Base-by-base conservation (phyloP, 1,140 invertebrate genomes). In the Pteromalus puparum region DNA sequence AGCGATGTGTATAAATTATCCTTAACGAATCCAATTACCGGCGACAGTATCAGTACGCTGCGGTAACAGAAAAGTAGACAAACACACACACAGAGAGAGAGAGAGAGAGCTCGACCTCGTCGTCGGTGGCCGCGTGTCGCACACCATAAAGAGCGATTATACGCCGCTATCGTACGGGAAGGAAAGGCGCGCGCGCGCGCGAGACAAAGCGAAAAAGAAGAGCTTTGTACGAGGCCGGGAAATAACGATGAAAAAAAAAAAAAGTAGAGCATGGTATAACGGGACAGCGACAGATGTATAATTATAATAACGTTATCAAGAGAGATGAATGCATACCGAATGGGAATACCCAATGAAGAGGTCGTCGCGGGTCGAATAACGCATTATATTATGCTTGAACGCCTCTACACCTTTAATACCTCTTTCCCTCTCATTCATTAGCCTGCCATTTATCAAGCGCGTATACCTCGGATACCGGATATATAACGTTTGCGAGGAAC, bases 11-110 rank as follows among this genome's bases (percentile, higher is more conserved):
- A 88, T 90, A 88, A 89, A 89, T 89, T 89, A 88, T 86, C 78
- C 48, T 75, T 86, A 84, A 88, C 88, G 87, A 89, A 88, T 90
- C 87, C 89, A 90, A 91, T 91, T 91, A 91, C 85, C 74, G 85
- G 74, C 12, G 86, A 81, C 82, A 86, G 85, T 82, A 87, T 83
- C 82, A 81, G 61, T 68, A 48, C 48, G 38, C 72, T 34, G 53
- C 53, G 53, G 53, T 61, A 61, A 81, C 34, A 53, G 72, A 76
- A 76, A 83, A 76, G 75, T 80, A 74, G 72, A 83, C 78, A 83
- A 85, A 70, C 28, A 7, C 5, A 15, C 48, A 53, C 5, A 18
- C 13, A 21, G 13, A 15, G 15, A 48, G 5, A 13, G 46, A 13
- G n/a, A n/a, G n/a, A n/a, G n/a, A n/a, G n/a, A 13, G 26, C 24